phyloP scores from a whole-genome alignment of 1,140 invertebrate species.

The Eciton burchellii region DNA sequence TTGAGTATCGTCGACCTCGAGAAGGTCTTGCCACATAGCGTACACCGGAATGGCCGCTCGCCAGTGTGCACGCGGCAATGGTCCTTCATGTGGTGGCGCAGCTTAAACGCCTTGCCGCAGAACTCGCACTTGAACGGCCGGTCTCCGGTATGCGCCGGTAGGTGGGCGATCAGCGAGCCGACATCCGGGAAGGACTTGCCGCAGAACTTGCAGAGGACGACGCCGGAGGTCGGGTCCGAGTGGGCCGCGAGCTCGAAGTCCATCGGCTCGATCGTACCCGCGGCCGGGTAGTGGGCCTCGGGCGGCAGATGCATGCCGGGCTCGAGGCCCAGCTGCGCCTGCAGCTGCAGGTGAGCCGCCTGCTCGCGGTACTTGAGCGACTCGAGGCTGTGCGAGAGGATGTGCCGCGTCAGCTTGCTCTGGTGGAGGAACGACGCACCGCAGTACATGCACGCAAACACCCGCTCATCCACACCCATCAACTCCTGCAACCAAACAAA shows the following conservation, averaged over 20 bases:
- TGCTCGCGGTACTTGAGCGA: slow-evolving; percentile 93
- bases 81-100: slow-evolving; percentile 96
- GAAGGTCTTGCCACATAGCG: slow-evolving; percentile 95
- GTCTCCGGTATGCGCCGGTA: slow-evolving; percentile 95
- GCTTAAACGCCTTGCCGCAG: slow-evolving; percentile 95
- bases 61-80: slow-evolving; percentile 96
- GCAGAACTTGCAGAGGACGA: slow-evolving; percentile 95
- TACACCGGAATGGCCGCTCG: slow-evolving; percentile 95
- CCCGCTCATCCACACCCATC: slow-evolving; percentile 89
- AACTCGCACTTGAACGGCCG: slow-evolving; percentile 96
- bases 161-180: slow-evolving; percentile 92
- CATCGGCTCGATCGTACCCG: slow-evolving; percentile 83
- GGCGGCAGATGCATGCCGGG: slow-evolving; percentile 82
- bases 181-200: slow-evolving; percentile 96
- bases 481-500: slow-evolving; percentile 96
- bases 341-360: slow-evolving; percentile 86
- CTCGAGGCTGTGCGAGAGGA: slow-evolving; percentile 94
- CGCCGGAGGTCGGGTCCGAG: slow-evolving; percentile 88
- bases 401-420: slow-evolving; percentile 95
- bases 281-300: slow-evolving; percentile 84
- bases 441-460: slow-evolving; percentile 94
- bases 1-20: slow-evolving; percentile 95
- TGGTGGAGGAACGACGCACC: slow-evolving; percentile 94
- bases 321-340: slow-evolving; percentile 83
- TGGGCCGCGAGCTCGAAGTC: slow-evolving; percentile 85